Conservation (phyloP, 1,140 invertebrate species). For the Aphaenogaster rudis region DNA sequence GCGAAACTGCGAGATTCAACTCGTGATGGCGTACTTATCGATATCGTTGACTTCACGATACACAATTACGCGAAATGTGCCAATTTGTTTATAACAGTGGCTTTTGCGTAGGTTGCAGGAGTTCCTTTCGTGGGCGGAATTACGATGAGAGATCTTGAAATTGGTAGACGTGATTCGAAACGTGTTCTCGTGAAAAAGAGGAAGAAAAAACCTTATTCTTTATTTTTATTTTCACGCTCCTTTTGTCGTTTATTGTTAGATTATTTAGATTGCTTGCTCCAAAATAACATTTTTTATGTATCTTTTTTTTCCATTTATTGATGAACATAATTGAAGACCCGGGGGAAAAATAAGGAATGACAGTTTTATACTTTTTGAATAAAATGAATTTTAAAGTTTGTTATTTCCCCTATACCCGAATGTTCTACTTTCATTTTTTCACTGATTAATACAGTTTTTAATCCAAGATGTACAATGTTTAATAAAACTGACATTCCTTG, state of each 20-base stretch:
- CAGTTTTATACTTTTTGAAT: too few species aligned
- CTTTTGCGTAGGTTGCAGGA: neutral
- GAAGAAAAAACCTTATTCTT: neutral
- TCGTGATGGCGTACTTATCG: neutral
- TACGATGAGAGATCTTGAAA: neutral
- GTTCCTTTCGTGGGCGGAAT: neutral
- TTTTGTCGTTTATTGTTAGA: neutral
- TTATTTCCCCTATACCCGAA: too few species aligned
- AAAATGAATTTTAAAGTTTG: too few species aligned
- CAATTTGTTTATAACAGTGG: conserved; percentile 25
- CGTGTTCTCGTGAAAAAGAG: neutral
- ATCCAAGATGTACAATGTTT: too few species aligned
- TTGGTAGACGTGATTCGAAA: neutral
- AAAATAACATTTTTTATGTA: neutral
- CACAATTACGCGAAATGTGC: neutral
- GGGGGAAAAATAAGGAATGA: too few species aligned
- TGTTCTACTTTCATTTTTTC: too few species aligned
- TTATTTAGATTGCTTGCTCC: neutral
- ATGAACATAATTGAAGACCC: too few species aligned
- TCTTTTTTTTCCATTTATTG: neutral
- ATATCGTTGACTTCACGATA: neutral
- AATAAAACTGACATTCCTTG: too few species aligned
- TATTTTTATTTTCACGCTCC: neutral
- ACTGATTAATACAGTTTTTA: too few species aligned
- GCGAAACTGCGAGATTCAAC: neutral